Evolutionary conservation across 92 coral and sea anemone species (phyloP).

Genomic region (Anthopleura xanthogrammica): DNA sequence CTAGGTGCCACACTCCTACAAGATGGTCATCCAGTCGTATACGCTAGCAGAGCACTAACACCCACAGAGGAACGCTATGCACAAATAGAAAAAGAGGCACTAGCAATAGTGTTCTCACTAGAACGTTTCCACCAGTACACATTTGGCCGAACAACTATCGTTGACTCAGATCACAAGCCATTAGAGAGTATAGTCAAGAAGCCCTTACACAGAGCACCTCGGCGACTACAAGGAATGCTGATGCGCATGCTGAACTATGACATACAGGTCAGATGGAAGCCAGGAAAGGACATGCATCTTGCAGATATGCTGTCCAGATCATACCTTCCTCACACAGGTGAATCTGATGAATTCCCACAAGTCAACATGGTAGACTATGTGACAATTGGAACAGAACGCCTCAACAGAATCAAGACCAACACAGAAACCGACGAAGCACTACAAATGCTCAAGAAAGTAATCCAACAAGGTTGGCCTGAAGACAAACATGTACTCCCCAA

Average conservation of each 20-base stretch:
- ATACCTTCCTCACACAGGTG: background rate
- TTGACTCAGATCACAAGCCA: slow-evolving; percentile 5
- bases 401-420: background rate
- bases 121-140: background rate
- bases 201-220: too few relatives aligned
- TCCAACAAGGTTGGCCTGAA: background rate
- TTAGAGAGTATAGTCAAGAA: background rate
- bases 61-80: too few relatives aligned
- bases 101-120: too few relatives aligned
- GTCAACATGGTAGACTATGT: slow-evolving; percentile 7
- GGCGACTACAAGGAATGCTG: slow-evolving; percentile 10
- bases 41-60: too few relatives aligned
- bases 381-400: background rate
- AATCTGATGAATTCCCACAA: background rate
- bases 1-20: too few relatives aligned
- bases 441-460: background rate
- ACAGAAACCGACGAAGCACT: slow-evolving; percentile 1
- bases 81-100: too few relatives aligned
- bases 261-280: slow-evolving; percentile 12
- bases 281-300: background rate
- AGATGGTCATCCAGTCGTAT: too few relatives aligned
- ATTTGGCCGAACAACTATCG: background rate
- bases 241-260: background rate
- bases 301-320: background rate
- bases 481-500: background rate